Evolutionary conservation across 2,888 invertebrate genomes (phyloP).

Genomic region (Cryptocephalus primarius): DNA sequence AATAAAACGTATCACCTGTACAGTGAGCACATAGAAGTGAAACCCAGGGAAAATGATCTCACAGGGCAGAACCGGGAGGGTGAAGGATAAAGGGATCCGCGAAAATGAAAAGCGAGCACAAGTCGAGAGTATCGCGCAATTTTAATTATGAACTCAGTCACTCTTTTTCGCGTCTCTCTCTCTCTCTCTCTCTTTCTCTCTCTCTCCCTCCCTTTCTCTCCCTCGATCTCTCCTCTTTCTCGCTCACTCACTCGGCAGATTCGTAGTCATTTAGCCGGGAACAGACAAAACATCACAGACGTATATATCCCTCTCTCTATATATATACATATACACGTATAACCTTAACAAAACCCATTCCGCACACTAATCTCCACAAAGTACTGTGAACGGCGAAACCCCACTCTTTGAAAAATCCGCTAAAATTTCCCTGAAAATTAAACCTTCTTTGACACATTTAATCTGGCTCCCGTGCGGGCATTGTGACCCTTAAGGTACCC

Average conservation of each 20-base stretch:
- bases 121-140: constrained; percentile 12
- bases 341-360: constrained; percentile 32
- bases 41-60: no score
- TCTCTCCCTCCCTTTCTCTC: constrained; percentile 10
- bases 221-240: not conserved
- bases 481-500: not conserved
- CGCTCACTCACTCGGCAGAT: constrained; percentile 20
- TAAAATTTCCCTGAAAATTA: constrained; percentile 40
- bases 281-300: constrained; percentile 28
- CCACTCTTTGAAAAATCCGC: constrained; percentile 34
- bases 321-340: constrained; percentile 15
- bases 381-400: constrained; percentile 21
- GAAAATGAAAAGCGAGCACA: not conserved
- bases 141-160: constrained; percentile 30
- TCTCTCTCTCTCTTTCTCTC: constrained; percentile 5
- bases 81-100: not conserved
- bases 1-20: no score
- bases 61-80: no score
- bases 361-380: constrained; percentile 27
- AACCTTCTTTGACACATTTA: constrained; percentile 38
- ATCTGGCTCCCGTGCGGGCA: constrained; percentile 23
- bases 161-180: no score
- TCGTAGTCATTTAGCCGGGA: constrained; percentile 34
- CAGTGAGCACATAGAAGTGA: no score
- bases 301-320: constrained; percentile 7